Conservation (phyloP, 2,888 invertebrate species). For the Coelinius sp. region DNA sequence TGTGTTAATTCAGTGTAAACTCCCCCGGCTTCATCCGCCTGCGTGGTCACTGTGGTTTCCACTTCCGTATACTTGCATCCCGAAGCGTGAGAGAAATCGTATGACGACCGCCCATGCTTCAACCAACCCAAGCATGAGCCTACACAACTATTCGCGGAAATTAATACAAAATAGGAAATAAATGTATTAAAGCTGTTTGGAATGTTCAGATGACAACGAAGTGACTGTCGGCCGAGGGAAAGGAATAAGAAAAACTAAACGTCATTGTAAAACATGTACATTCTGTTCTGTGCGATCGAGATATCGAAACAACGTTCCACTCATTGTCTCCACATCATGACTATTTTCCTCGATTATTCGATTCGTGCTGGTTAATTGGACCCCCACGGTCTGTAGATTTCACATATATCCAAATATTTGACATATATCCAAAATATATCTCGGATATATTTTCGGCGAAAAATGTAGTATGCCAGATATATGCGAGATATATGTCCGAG, state of each 20-base stretch:
- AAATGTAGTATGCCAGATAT: no score
- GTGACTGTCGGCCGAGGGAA: neutral
- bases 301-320: neutral
- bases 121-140: neutral
- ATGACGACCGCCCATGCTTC: conserved; percentile 8
- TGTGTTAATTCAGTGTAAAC: conserved; percentile 8
- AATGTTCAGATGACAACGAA: conserved; percentile 7
- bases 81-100: conserved; percentile 25
- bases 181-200: neutral
- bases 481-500: no score
- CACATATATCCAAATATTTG: no score
- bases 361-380: no score
- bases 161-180: neutral
- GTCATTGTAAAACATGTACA: conserved; percentile 4
- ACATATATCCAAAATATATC: no score
- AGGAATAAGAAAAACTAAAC: neutral
- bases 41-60: conserved; percentile 28
- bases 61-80: neutral
- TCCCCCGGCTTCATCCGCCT: conserved; percentile 4
- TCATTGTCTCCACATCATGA: no score
- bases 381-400: no score
- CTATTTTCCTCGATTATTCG: no score
- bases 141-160: neutral
- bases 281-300: conserved; percentile 10
- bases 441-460: no score